A percentile compares a stretch with the other conserved stretches of the same genome.
phyloP scores from a whole-genome alignment of 2,888 invertebrate species.

The Ophion ellenae region DNA sequence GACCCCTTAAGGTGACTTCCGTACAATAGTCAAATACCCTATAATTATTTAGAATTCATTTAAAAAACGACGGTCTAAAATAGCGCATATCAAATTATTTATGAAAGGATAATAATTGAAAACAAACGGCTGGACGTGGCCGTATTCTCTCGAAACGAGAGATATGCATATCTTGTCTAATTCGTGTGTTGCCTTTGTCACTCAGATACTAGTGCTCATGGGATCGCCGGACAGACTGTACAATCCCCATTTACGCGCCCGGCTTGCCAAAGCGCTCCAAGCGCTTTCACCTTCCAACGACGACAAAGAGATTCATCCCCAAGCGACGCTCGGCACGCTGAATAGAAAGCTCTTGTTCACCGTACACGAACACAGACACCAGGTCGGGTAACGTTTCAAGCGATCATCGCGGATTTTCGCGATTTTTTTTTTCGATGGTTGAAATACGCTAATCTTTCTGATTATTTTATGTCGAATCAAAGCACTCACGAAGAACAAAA shows the following conservation, averaged over 20 bases:
- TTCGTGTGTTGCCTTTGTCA: neutral
- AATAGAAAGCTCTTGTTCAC: conserved; percentile 91
- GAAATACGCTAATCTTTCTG: too few relatives aligned
- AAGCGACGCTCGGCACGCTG: conserved; percentile 84
- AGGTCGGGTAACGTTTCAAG: conserved; percentile 83
- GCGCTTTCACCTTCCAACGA: conserved; percentile 91
- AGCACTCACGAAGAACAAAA: too few relatives aligned
- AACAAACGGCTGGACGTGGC: neutral
- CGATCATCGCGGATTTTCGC: too few relatives aligned
- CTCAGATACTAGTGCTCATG: conserved; percentile 92
- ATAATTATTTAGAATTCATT: neutral
- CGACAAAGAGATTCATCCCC: conserved; percentile 83
- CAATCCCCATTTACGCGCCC: conserved; percentile 96
- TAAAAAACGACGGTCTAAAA: neutral
- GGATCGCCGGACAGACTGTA: conserved; percentile 91
- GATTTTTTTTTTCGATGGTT: too few relatives aligned
- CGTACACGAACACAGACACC: conserved; percentile 89
- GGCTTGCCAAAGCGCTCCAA: conserved; percentile 95
- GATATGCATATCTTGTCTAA: neutral
- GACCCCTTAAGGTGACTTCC: too few relatives aligned
- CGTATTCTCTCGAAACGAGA: neutral
- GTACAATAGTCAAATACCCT: too few relatives aligned
- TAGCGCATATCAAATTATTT: neutral
- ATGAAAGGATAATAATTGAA: neutral
- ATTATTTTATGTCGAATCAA: too few relatives aligned